These are phyloP conservation scores for Carlito syrichta DNA, from an alignment of 2,113 vertebrate species.

Conservation along the genomic window DNA sequence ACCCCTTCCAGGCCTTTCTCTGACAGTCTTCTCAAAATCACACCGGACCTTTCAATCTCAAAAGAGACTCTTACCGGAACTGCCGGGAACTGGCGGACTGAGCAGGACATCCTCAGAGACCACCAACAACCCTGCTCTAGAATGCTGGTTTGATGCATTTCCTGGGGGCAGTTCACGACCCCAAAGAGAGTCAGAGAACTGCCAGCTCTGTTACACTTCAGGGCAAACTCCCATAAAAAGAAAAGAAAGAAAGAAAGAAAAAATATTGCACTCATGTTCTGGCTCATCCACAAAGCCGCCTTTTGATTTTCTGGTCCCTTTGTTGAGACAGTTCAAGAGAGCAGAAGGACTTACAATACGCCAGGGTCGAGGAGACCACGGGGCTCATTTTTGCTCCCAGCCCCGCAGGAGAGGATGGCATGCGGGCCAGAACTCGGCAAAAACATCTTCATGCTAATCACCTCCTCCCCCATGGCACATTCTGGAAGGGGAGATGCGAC, in stretches of 20 bases:
- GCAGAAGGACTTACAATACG: not conserved
- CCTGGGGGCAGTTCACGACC: not conserved
- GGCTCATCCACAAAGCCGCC: not conserved
- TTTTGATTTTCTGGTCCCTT: slow-evolving; percentile 39
- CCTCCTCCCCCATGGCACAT: not conserved
- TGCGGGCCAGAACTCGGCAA: not conserved
- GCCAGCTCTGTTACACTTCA: not conserved
- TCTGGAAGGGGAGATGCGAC: not conserved
- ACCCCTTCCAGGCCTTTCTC: not conserved
- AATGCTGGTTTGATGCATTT: not conserved
- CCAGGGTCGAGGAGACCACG: not conserved
- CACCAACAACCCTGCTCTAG: not conserved
- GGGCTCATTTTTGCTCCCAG: not conserved
- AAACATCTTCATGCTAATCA: slow-evolving; percentile 24
- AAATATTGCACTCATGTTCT: not conserved
- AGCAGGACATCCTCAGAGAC: not conserved
- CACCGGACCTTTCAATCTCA: not conserved
- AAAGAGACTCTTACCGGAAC: not conserved
- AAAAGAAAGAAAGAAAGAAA: not conserved
- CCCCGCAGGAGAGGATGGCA: not conserved
- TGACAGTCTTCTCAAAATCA: not conserved
- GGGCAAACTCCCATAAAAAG: slow-evolving; percentile 10
- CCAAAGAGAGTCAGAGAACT: not conserved
- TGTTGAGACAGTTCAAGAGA: slow-evolving; percentile 10
- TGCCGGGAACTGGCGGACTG: not conserved